These are phyloP conservation scores for Marmota monax DNA, from an alignment of 2,113 vertebrate species.

Conservation along the genomic window DNA sequence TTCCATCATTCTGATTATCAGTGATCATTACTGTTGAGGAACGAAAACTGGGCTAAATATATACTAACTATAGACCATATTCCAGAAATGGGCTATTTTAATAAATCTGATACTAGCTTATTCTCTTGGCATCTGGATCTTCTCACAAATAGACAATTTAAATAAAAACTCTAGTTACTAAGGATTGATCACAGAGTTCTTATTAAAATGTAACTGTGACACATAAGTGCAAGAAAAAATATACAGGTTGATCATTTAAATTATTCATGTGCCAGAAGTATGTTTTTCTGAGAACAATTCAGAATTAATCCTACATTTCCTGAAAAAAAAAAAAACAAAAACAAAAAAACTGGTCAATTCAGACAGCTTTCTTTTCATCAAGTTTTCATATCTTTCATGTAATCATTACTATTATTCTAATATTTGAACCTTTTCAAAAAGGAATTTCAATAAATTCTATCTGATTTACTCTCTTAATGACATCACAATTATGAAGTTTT, in stretches of 20 bases:
- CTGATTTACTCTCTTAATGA: conserved; percentile 45
- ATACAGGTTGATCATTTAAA: conserved; percentile 42
- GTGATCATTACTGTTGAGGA: conserved; percentile 47
- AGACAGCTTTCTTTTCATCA: conserved; percentile 23
- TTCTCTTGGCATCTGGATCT: conserved; percentile 62
- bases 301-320: conserved; percentile 49
- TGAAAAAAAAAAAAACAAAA: background rate
- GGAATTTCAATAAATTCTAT: conserved; percentile 58
- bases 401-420: conserved; percentile 2
- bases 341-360: background rate
- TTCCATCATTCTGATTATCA: conserved; percentile 57
- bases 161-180: conserved; percentile 32
- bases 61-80: background rate
- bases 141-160: conserved; percentile 47
- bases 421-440: conserved; percentile 53
- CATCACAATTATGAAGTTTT: conserved; percentile 49
- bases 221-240: conserved; percentile 10
- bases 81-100: conserved; percentile 52
- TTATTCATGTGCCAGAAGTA: background rate
- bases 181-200: background rate
- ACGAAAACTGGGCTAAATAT: conserved; percentile 48
- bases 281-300: conserved; percentile 53
- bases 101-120: conserved; percentile 57
- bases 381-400: conserved; percentile 22
- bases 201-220: conserved; percentile 63